These are phyloP conservation scores for Arvicanthis niloticus DNA, from an alignment of 2,113 vertebrate species.

Conservation along the genomic window DNA sequence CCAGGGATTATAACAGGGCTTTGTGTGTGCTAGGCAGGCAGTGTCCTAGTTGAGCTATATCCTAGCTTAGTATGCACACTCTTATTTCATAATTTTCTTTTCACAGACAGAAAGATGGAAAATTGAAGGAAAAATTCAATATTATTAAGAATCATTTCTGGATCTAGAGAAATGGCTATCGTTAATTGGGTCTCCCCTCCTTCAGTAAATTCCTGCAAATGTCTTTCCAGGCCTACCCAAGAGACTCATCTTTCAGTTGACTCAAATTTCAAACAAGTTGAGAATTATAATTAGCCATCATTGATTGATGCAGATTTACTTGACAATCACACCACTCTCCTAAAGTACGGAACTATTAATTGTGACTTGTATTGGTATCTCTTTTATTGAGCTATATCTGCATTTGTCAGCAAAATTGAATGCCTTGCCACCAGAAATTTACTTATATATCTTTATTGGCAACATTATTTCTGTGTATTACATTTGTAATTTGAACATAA, in stretches of 20 bases:
- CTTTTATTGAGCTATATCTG: neutral
- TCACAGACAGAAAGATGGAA: neutral
- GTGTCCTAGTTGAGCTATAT: neutral
- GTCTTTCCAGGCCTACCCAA: neutral
- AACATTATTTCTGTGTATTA: neutral
- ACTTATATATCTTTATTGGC: neutral
- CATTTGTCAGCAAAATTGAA: neutral
- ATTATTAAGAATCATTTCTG: neutral
- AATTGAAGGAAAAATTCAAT: neutral
- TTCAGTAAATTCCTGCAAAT: neutral
- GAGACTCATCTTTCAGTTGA: neutral
- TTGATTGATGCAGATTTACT: neutral
- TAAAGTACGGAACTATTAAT: neutral
- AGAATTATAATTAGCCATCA: neutral
- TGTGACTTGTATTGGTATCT: neutral
- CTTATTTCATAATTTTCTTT: neutral
- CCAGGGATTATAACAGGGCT: neutral
- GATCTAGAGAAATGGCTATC: neutral
- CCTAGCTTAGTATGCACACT: neutral
- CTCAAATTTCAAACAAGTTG: neutral
- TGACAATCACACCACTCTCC: neutral
- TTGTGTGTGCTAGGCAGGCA: neutral
- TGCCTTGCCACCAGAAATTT: neutral
- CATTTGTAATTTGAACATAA: neutral
- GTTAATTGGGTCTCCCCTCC: neutral